Evolutionary conservation across 2,113 vertebrate genomes (phyloP), one percentile per base, ranked within the genome.

Genomic region (Labrus mixtus): DNA sequence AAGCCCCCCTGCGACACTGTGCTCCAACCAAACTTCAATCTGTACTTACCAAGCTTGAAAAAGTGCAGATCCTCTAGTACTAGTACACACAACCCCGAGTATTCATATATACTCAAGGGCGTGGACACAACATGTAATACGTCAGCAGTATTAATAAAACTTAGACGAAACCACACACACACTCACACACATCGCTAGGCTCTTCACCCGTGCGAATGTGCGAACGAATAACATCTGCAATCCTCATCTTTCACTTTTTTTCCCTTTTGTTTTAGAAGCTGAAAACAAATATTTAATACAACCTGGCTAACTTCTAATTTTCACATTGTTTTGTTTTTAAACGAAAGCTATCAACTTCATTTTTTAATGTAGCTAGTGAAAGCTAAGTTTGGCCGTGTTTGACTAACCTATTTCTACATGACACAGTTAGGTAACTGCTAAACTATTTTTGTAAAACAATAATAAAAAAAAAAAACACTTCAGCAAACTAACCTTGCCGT

Each of bases 41-140:
- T 50, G 39, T 78, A 88, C 86, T 88, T 73, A 88, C 86, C 82
- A 2, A 74, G 53, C 9, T 45, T 8, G n/a, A 20, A 41, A 68
- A 59, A 6, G 19, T 29, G 19, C 1, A 9, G 46, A 19, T 19
- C 15, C 7, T 19, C 36, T 59, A 19, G 7, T 19, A 60, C 0
- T 11, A 1, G 0, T 19, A 4, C 8, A 46, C 23, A 12, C n/a
- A 36, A 29, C 23, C 17, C 8, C 7, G 4, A 70, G 66, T 59
- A 75, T 63, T 56, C 6, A 56, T 20, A 68, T 43, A 43, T 37
- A 37, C 4, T 37, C 4, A 6, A 9, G 39, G 8, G 8, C 39
- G 9, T 41, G 9, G 0, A 9, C 39, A 1, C 39, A n/a, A n/a
- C n/a, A n/a, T n/a, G n/a, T n/a, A n/a, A 8, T 11, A 45, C 43